Conservation (phyloP, 2,797 vertebrate species). For the Okamejei kenojei region DNA sequence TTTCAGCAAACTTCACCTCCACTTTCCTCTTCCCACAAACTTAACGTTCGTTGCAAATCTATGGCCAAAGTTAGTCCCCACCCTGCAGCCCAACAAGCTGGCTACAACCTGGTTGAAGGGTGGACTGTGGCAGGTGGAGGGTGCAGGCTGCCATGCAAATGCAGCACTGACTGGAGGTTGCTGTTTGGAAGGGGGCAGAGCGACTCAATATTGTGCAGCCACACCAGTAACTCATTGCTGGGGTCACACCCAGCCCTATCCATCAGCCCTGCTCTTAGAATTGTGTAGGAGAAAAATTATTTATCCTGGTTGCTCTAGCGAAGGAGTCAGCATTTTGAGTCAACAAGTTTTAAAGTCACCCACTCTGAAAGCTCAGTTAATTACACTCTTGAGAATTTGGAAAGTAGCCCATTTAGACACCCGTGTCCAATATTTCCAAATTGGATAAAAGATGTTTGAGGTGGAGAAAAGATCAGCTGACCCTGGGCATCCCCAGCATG, state of each 20-base stretch:
- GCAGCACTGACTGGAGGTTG: not conserved
- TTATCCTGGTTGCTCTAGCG: not conserved
- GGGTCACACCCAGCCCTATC: not conserved
- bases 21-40: too few relatives aligned
- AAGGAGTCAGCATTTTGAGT: not conserved
- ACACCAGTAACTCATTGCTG: not conserved
- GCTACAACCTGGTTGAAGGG: not conserved
- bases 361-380: not conserved
- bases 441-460: not conserved
- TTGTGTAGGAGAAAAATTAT: not conserved
- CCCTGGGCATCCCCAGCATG: not conserved
- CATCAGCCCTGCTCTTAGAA: not conserved
- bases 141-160: not conserved
- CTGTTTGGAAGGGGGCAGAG: not conserved
- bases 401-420: not conserved
- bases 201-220: not conserved
- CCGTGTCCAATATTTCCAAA: not conserved
- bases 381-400: not conserved
- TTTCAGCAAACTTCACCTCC: not conserved
- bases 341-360: not conserved
- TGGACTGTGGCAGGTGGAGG: not conserved
- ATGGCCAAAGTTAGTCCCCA: not conserved
- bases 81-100: not conserved
- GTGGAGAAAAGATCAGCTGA: not conserved
- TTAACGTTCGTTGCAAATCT: not conserved